Base-by-base conservation (phyloP, 1,140 invertebrate genomes). In the Drosophila melanogaster region DNA sequence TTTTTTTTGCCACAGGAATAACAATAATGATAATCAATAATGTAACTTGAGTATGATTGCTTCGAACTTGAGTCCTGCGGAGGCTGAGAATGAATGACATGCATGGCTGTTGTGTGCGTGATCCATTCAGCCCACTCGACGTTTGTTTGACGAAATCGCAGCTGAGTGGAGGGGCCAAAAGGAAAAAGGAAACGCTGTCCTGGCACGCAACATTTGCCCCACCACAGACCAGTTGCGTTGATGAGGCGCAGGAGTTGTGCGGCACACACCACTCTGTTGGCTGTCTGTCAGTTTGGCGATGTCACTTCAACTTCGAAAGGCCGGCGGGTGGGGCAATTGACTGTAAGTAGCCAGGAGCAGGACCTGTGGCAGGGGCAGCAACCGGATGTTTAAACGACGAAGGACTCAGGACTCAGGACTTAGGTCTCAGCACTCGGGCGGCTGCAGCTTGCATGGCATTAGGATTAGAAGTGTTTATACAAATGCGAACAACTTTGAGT, bases 401-500 rank as follows among this genome's bases (percentile, higher is more conserved):
- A 46, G 62, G 61, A 55, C 61, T 24, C 30, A 30, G 30, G 61
- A 55, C 61, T 22, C 3, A 12, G 47, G 47, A 30, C 47, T 37
- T 8, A 0, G 41, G 38, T 40, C n/a, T 40, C 8, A 51, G 49
- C 17, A 40, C 64, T 46, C 22, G 37, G 47, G 64, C 57, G 57
- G 55, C 64, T 79, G 76, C 70, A 79, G 80, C 79, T 69, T 86
- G 83, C 70, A 75, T 67, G 78, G 83, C 75, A 81, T 87, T 87
- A 66, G 81, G 81, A 86, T 86, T 86, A 86, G 83, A 85, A 85
- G 81, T 85, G 81, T 85, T 86, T 87, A 86, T 81, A 83, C 81
- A 86, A 86, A 86, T 86, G 83, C 83, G 83, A 61, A 81, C 78
- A 87, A 79, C 83, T 78, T 87, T 87, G 81, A 86, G 83, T 75